Evolutionary conservation across 2,888 invertebrate genomes (phyloP).

Genomic region (Drosophila bunnanda): DNA sequence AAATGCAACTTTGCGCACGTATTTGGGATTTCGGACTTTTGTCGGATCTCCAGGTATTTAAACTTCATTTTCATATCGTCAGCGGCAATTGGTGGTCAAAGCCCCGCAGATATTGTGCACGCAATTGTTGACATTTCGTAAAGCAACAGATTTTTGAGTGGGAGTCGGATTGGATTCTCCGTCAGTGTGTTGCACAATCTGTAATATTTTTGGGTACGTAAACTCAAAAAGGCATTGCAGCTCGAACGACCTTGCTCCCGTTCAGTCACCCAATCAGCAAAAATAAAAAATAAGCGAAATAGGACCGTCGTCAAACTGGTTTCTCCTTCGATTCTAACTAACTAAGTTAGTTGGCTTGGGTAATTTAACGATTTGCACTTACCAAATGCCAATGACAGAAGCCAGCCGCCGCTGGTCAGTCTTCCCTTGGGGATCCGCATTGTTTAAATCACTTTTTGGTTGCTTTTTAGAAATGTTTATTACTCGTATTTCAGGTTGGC

Average conservation of each 20-base stretch:
- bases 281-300: slow-evolving; percentile 8
- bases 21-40: slow-evolving; percentile 70
- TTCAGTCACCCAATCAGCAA: slow-evolving; percentile 57
- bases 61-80: slow-evolving; percentile 59
- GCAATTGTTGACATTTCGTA: slow-evolving; percentile 57
- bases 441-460: slow-evolving; percentile 10
- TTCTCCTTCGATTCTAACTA: slow-evolving; percentile 36
- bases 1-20: slow-evolving; percentile 69
- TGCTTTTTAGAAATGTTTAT: slow-evolving; percentile 10
- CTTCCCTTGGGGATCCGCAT: slow-evolving; percentile 52
- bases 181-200: slow-evolving; percentile 63
- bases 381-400: slow-evolving; percentile 76
- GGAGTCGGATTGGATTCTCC: slow-evolving; percentile 16
- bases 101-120: slow-evolving; percentile 2
- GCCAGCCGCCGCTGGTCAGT: slow-evolving; percentile 52
- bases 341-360: slow-evolving; percentile 25
- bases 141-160: slow-evolving; percentile 27
- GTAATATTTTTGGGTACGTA: slow-evolving; percentile 35
- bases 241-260: slow-evolving; percentile 68
- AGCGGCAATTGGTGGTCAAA: slow-evolving; percentile 43
- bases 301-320: slow-evolving; percentile 47
- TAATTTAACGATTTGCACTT: slow-evolving; percentile 65
- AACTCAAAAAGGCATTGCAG: slow-evolving; percentile 30
- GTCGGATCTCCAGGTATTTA: slow-evolving; percentile 51
- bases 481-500: slow-evolving; percentile 45